Evolutionary conservation across 1,140 invertebrate species (phyloP).

Genomic region (Aporrectodea caliginosa): DNA sequence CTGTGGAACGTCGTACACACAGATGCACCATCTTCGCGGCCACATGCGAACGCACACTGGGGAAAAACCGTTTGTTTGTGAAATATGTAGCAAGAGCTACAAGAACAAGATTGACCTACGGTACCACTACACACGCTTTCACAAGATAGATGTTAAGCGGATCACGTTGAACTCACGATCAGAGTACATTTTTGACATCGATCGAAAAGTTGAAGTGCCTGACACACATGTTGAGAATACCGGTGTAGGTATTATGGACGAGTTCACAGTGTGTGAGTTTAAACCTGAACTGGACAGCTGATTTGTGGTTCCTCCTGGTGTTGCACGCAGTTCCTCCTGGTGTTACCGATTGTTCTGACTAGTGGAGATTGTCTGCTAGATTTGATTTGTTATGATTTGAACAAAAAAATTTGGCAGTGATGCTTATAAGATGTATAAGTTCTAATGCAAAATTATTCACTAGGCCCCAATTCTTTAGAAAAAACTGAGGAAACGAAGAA

Average conservation of each 20-base stretch:
- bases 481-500: no score
- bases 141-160: neutral
- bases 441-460: no score
- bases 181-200: neutral
- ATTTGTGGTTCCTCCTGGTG: no score
- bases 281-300: neutral
- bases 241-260: neutral
- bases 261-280: neutral
- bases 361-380: no score
- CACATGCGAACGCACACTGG: constrained; percentile 41
- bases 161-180: neutral
- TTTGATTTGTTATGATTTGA: no score
- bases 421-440: no score
- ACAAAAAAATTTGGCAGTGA: no score
- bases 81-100: constrained; percentile 62
- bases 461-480: no score
- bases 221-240: neutral
- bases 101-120: neutral
- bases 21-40: constrained; percentile 47
- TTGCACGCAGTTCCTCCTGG: no score
- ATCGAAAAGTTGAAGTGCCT: neutral
- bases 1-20: constrained; percentile 51
- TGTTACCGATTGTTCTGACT: no score
- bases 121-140: neutral
- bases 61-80: constrained; percentile 62